These are phyloP conservation scores for Physocephala rufipes DNA, from an alignment of 2,888 invertebrate genomes.

Conservation along the genomic window DNA sequence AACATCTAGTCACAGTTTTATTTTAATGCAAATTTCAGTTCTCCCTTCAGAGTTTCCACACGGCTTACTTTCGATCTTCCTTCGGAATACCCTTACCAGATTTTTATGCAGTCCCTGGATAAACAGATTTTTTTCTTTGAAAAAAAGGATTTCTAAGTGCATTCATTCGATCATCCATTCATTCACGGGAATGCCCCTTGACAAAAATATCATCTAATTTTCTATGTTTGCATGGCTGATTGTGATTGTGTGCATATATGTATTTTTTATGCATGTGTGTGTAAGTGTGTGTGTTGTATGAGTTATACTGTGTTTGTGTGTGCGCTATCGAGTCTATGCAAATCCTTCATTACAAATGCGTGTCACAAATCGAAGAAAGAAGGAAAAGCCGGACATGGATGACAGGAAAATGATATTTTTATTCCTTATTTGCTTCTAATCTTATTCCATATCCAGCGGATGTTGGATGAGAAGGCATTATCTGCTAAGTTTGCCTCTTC, in stretches of 20 bases:
- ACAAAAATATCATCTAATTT: no score
- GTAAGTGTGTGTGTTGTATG: slow-evolving; percentile 48
- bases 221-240: background rate
- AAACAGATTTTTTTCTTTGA: slow-evolving; percentile 46
- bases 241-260: background rate
- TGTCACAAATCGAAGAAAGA: slow-evolving; percentile 9
- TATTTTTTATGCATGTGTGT: slow-evolving; percentile 45
- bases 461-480: slow-evolving; percentile 24
- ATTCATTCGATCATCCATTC: no score
- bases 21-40: slow-evolving; percentile 13
- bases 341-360: slow-evolving; percentile 16
- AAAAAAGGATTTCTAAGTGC: slow-evolving; percentile 50
- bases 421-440: slow-evolving; percentile 9
- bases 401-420: slow-evolving; percentile 16
- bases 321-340: background rate
- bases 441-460: slow-evolving; percentile 14
- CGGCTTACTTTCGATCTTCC: background rate
- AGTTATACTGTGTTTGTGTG: no score
- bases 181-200: no score
- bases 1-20: slow-evolving; percentile 7
- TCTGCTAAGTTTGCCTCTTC: slow-evolving; percentile 11
- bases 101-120: background rate
- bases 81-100: slow-evolving; percentile 3
- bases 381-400: background rate
- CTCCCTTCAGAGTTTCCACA: background rate